Conservation (phyloP, 30 jellyfish, hydroid and myxozoan genomes). For the Nemopilema nomurai region DNA sequence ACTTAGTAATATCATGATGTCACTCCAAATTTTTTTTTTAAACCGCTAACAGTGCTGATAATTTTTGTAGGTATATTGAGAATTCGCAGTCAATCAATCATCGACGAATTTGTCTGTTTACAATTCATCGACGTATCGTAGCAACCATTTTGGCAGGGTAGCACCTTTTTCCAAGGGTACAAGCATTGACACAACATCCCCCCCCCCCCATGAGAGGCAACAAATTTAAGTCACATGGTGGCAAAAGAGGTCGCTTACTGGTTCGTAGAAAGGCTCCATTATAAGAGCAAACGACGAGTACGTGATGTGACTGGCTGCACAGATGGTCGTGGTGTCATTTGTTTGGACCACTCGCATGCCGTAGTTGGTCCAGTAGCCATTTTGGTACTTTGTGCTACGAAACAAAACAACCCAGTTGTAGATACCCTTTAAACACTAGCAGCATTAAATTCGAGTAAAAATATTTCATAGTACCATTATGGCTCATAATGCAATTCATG, state of each 20-base stretch:
- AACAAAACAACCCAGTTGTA: no score
- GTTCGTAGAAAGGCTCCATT: constrained; percentile 82
- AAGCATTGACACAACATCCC: neutral
- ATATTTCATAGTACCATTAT: no score
- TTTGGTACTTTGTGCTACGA: neutral
- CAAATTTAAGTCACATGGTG: neutral
- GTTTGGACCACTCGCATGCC: constrained; percentile 79
- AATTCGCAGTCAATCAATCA: no score
- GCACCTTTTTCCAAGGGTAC: neutral
- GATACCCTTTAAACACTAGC: no score
- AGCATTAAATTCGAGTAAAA: no score
- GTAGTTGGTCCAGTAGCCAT: constrained; percentile 93
- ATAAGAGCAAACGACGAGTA: constrained; percentile 83
- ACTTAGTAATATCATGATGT: no score
- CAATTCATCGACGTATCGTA: neutral
- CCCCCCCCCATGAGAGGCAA: neutral
- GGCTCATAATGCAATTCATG: no score
- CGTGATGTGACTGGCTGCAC: constrained; percentile 70
- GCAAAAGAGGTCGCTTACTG: constrained; percentile 24
- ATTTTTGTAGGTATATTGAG: no score
- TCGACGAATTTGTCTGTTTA: neutral
- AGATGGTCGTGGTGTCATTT: constrained; percentile 72
- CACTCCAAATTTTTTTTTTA: no score
- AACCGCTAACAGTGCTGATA: no score
- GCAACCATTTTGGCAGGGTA: neutral